Conservation (phyloP, 2,113 vertebrate species). For the Microcebus murinus region DNA sequence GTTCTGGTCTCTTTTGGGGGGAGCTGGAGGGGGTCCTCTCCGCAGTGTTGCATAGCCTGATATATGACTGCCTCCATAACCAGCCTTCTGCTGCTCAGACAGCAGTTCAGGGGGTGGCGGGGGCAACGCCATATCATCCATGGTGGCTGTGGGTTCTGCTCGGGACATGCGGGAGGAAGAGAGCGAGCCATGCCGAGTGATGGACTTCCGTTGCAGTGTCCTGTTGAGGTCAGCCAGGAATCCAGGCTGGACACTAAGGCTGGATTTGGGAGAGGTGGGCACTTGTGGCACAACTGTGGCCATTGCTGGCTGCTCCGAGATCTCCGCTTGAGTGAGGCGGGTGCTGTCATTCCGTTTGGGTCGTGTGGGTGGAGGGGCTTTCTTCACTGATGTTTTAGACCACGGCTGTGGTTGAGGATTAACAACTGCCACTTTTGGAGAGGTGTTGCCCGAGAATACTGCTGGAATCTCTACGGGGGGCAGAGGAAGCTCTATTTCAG, state of each 20-base stretch:
- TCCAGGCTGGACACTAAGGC: slow-evolving; percentile 93
- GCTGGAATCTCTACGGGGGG: slow-evolving; percentile 87
- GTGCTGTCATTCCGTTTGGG: slow-evolving; percentile 92
- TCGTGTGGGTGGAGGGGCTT: slow-evolving; percentile 91
- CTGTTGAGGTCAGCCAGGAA: slow-evolving; percentile 97
- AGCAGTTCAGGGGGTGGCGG: slow-evolving; percentile 96
- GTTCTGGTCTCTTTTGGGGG: slow-evolving; percentile 95
- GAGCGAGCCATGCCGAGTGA: slow-evolving; percentile 93
- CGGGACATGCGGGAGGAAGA: slow-evolving; percentile 89
- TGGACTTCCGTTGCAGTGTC: slow-evolving; percentile 97
- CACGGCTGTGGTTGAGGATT: slow-evolving; percentile 94
- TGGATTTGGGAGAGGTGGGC: slow-evolving; percentile 94
- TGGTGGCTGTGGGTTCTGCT: slow-evolving; percentile 91
- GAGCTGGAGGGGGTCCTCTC: slow-evolving; percentile 94
- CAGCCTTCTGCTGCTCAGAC: slow-evolving; percentile 87
- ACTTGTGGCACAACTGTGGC: slow-evolving; percentile 82
- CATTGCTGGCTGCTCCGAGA: slow-evolving; percentile 76
- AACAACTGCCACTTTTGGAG: slow-evolving; percentile 94
- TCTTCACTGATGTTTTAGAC: slow-evolving; percentile 92
- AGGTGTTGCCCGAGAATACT: slow-evolving; percentile 85
- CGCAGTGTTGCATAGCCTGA: slow-evolving; percentile 98
- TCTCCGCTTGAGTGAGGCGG: slow-evolving; percentile 85
- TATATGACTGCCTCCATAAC: slow-evolving; percentile 91
- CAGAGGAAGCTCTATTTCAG: slow-evolving; percentile 92
- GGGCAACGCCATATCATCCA: slow-evolving; percentile 97